Evolutionary conservation across 2,888 invertebrate genomes (phyloP).

Genomic region (Xiphydria camelus): DNA sequence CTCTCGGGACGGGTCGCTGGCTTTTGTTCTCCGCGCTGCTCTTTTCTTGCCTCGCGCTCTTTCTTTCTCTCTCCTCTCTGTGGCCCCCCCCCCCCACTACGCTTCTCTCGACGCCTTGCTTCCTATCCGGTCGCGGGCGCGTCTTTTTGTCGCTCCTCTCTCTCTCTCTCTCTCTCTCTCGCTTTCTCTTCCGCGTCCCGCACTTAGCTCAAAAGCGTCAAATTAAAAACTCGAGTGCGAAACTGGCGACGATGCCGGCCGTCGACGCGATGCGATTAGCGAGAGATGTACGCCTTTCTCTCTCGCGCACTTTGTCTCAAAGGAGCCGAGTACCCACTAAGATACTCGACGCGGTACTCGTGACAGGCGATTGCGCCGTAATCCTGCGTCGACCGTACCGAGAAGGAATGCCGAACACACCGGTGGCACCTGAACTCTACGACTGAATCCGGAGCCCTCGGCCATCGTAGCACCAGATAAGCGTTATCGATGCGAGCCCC

Average conservation of each 20-base stretch:
- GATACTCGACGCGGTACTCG: neutral
- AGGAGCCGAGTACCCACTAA: too few species aligned
- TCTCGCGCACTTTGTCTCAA: neutral
- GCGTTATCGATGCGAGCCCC: slow-evolving; percentile 24
- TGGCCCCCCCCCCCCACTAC: neutral
- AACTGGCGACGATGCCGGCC: too few species aligned
- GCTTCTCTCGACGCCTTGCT: too few species aligned
- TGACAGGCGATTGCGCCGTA: too few species aligned
- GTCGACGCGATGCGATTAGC: slow-evolving; percentile 36
- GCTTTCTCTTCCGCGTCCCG: slow-evolving; percentile 3
- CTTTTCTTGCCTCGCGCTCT: slow-evolving; percentile 12
- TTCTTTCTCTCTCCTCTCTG: slow-evolving; percentile 15
- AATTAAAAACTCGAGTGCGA: slow-evolving; percentile 49
- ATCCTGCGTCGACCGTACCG: too few species aligned
- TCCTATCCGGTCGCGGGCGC: too few species aligned
- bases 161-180: slow-evolving; percentile 2
- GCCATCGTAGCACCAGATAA: slow-evolving; percentile 23
- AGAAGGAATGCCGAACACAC: slow-evolving; percentile 7
- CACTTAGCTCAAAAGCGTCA: slow-evolving; percentile 34
- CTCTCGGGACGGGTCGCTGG: slow-evolving; percentile 28
- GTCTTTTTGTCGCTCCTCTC: slow-evolving; percentile 4
- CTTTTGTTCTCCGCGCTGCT: slow-evolving; percentile 32
- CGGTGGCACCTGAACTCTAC: slow-evolving; percentile 19
- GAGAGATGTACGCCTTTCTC: too few species aligned
- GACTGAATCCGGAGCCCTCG: slow-evolving; percentile 14